Percentiles rank a stretch among this genome's conserved stretches.
These are phyloP conservation scores for Drosophila lutescens DNA, from an alignment of 2,888 invertebrate genomes.

Conservation along the genomic window DNA sequence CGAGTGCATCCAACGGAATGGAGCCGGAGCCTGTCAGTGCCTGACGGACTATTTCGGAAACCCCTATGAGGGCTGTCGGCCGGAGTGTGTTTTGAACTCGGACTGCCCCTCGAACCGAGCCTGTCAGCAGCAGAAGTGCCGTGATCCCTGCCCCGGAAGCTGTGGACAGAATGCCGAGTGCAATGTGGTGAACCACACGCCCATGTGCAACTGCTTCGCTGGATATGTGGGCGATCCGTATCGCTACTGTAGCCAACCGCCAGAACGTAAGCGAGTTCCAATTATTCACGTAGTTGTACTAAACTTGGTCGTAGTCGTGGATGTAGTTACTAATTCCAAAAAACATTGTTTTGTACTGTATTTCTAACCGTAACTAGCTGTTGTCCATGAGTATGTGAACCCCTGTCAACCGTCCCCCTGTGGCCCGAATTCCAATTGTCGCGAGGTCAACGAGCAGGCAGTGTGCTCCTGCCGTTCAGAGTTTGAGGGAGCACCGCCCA, in stretches of 20 bases:
- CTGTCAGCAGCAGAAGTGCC: slow-evolving; percentile 90
- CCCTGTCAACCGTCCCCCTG: slow-evolving; percentile 87
- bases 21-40: slow-evolving; percentile 89
- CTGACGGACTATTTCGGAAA: slow-evolving; percentile 89
- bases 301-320: slow-evolving; percentile 53
- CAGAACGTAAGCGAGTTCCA: slow-evolving; percentile 81
- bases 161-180: slow-evolving; percentile 91
- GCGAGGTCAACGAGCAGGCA: slow-evolving; percentile 87
- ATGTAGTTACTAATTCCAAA: slow-evolving; percentile 71
- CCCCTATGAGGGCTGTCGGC: slow-evolving; percentile 91
- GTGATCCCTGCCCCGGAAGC: slow-evolving; percentile 90
- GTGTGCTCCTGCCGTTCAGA: slow-evolving; percentile 90
- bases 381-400: slow-evolving; percentile 84
- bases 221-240: slow-evolving; percentile 88
- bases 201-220: slow-evolving; percentile 88
- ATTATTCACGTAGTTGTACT: slow-evolving; percentile 39
- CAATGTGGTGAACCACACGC: slow-evolving; percentile 89
- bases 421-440: slow-evolving; percentile 91
- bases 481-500: slow-evolving; percentile 88
- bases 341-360: slow-evolving; percentile 37
- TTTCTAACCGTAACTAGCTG: slow-evolving; percentile 82
- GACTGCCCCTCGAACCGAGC: slow-evolving; percentile 90
- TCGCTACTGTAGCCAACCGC: slow-evolving; percentile 85
- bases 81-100: slow-evolving; percentile 89
- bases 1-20: slow-evolving; percentile 88